Conservation (phyloP, 1,140 invertebrate genomes). For the Drosophila kikkawai region DNA sequence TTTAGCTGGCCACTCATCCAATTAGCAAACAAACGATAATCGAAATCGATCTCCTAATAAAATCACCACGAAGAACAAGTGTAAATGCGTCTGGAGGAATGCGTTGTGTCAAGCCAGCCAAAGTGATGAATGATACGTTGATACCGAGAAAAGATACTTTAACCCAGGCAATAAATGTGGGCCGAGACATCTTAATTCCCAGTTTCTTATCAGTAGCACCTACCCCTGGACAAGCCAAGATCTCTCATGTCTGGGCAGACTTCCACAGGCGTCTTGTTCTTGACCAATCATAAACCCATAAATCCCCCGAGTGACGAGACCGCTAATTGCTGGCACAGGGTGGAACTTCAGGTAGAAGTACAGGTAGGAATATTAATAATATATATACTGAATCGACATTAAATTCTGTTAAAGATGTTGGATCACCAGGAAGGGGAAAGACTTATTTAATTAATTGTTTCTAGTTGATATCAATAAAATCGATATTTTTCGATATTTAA, state of each 20-base stretch:
- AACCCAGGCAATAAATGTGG: constrained; percentile 31
- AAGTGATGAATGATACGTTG: constrained; percentile 35
- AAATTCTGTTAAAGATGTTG: neutral
- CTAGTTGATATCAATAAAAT: too few relatives aligned
- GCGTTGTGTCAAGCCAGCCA: neutral
- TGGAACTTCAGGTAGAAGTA: constrained; percentile 28
- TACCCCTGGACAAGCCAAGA: constrained; percentile 7
- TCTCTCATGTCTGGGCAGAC: constrained; percentile 17
- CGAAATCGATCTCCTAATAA: constrained; percentile 53
- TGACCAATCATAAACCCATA: constrained; percentile 20
- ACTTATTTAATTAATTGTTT: too few relatives aligned
- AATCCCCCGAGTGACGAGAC: constrained; percentile 15
- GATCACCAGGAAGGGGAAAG: neutral
- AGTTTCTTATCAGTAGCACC: constrained; percentile 26
- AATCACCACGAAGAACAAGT: constrained; percentile 31
- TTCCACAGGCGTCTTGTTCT: constrained; percentile 1
- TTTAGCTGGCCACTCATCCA: constrained; percentile 51
- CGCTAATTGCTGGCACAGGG: constrained; percentile 45
- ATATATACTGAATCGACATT: neutral
- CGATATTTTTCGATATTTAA: too few relatives aligned
- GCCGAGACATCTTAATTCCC: constrained; percentile 16
- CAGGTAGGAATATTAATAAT: constrained; percentile 9
- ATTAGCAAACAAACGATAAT: constrained; percentile 69
- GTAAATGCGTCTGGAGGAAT: constrained; percentile 17
- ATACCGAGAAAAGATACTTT: constrained; percentile 23